Conservation (phyloP, 2,113 vertebrate species). For the Ia io region DNA sequence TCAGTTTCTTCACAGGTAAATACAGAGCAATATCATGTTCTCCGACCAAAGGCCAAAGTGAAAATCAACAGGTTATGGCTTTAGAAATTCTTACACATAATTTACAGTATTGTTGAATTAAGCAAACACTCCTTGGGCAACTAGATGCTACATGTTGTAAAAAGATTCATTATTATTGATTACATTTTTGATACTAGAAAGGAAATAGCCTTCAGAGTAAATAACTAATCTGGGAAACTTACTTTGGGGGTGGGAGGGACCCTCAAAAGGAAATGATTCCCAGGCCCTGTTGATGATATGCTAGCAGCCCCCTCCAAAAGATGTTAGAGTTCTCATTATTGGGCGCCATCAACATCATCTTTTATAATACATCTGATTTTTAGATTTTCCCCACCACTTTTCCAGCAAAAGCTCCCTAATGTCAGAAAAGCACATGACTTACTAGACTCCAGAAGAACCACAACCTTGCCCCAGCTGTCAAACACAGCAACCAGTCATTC, state of each 20-base stretch:
- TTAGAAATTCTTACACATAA: background rate
- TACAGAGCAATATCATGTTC: background rate
- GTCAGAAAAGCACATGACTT: background rate
- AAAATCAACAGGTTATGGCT: background rate
- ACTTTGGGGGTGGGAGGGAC: too few species aligned
- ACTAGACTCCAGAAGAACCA: background rate
- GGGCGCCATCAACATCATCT: background rate
- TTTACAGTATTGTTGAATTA: background rate
- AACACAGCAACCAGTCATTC: background rate
- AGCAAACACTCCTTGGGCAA: background rate
- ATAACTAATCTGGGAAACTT: background rate
- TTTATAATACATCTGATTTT: background rate
- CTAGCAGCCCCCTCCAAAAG: background rate
- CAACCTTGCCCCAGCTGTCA: accelerated
- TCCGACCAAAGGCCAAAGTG: background rate
- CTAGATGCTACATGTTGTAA: background rate
- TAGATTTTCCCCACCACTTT: background rate
- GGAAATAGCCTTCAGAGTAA: conserved; percentile 11
- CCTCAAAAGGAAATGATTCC: background rate
- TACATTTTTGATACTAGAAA: background rate
- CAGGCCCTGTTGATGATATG: background rate
- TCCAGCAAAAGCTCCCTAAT: background rate
- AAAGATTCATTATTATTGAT: background rate
- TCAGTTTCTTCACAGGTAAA: background rate
- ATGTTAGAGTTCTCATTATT: background rate